Evolutionary conservation across 2,888 invertebrate species (phyloP), one percentile per base, ranked within the genome.

Genomic region (Erebia ligea): DNA sequence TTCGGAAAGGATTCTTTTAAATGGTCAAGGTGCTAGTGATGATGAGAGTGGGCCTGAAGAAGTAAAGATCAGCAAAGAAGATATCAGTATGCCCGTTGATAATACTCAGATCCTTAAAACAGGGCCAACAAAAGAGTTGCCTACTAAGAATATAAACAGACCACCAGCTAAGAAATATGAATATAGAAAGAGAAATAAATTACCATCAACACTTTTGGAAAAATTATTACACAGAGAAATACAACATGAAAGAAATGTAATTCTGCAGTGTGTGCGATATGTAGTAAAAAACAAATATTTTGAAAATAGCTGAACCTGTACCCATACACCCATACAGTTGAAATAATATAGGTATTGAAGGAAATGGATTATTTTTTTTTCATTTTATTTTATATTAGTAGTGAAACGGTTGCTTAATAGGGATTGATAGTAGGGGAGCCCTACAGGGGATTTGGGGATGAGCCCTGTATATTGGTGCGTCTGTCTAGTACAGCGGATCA

Each of bases 261-360:
- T 98, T 65, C 93, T 98, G 45, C 98, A 98, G 85, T 98, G 98
- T 90, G 95, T 98, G 50, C 95, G 97, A 77, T 95, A 95, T 90
- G 95, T 98, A 65, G 95, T 96, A 45, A 94, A 95, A 75, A 96
- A 96, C 79, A 95, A 97, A 79, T 98, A 96, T 86, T 97, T 98
- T 89, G 94, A 93, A 63, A 82, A 84, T 34, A 58, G 25, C 9
- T 58, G n/a, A 67, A 25, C 34, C 54, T 54, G 10, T 54, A 54
- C 2, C 10, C 19, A 19, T 9, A 5, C 8, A 50, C 17, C n/a
- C 15, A 48, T 17, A 52, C 6, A 34, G 6, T 34, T 34, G 34
- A 52, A 17, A 17, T 52, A n/a, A 52, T 9, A 17, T 17, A 9
- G 34, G 34, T 17, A 9, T 17, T 9, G n/a, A 52, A 2, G 8